Percentiles rank a stretch among this genome's conserved stretches.
These are phyloP conservation scores for Goniozus legneri DNA, from an alignment of 1,140 invertebrate species.

Conservation along the genomic window DNA sequence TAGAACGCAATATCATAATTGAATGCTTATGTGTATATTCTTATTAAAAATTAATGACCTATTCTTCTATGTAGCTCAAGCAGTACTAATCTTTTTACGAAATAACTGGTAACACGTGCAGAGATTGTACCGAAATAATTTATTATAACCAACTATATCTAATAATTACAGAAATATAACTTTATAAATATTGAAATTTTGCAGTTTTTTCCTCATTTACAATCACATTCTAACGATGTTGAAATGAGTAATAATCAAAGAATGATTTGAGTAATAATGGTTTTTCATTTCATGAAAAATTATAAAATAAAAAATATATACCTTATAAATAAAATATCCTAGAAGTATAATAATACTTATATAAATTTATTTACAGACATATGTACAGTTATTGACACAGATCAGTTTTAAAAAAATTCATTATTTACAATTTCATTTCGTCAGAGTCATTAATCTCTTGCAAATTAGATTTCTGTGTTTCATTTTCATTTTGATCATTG, in stretches of 20 bases:
- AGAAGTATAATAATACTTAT: no score
- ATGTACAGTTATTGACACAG: no score
- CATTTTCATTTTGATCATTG: background rate
- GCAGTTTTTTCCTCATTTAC: no score
- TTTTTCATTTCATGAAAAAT: no score
- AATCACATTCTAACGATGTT: no score
- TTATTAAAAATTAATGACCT: constrained; percentile 12
- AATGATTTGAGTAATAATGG: no score
- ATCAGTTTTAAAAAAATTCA: constrained; percentile 3
- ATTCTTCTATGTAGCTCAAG: constrained; percentile 8
- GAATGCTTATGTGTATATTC: constrained; percentile 9
- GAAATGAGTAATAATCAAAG: no score
- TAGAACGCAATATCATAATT: constrained; percentile 1
- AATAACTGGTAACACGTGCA: constrained; percentile 13
- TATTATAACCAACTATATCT: constrained; percentile 8
- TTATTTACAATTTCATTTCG: constrained; percentile 2
- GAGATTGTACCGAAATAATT: constrained; percentile 17
- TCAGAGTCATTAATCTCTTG: background rate
- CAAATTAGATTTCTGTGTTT: background rate
- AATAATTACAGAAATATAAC: constrained; percentile 4
- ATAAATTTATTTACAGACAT: no score
- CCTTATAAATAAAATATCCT: no score
- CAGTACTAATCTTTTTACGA: constrained; percentile 11
- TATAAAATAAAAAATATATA: no score
- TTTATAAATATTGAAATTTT: constrained; percentile 7